Percentiles rank a stretch among this genome's conserved stretches.
These are phyloP conservation scores for Cyanoderma ruficeps DNA, from an alignment of 2,113 vertebrate species.

Conservation along the genomic window DNA sequence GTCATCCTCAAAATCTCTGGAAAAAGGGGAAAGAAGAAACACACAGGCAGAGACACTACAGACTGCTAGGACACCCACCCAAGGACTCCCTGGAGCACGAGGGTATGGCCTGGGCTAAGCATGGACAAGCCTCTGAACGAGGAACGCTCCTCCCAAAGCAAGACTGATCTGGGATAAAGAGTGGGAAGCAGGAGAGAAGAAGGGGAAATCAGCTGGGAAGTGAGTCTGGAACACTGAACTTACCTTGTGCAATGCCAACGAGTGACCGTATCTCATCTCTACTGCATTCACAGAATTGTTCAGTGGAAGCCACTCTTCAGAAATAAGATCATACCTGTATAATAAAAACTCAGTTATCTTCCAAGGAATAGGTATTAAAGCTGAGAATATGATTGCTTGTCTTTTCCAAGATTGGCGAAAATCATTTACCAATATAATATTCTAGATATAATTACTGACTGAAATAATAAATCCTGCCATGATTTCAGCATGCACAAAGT, in stretches of 20 bases:
- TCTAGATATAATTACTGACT: not conserved
- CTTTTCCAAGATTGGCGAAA: not conserved
- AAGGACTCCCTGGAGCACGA: not conserved
- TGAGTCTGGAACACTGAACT: not conserved
- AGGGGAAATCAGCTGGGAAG: not conserved
- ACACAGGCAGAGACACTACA: not conserved
- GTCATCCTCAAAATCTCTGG: not conserved
- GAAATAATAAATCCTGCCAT: not conserved
- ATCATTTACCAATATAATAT: not conserved
- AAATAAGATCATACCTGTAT: constrained; percentile 85
- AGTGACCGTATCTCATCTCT: constrained; percentile 91
- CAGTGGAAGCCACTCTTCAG: constrained; percentile 85
- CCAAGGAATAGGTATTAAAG: not conserved
- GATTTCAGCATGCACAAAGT: not conserved
- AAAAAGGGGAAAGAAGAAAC: not conserved
- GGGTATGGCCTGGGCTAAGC: not conserved
- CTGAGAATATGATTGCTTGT: not conserved
- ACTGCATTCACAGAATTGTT: constrained; percentile 82
- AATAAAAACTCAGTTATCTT: not conserved
- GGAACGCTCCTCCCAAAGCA: not conserved
- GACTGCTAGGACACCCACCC: not conserved
- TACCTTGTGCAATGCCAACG: constrained; percentile 87
- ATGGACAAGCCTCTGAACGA: not conserved
- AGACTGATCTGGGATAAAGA: not conserved
- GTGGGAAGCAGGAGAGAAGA: not conserved